Evolutionary conservation across 92 coral and sea anemone genomes (phyloP).

Genomic region (Umimayanthus chanpuru): DNA sequence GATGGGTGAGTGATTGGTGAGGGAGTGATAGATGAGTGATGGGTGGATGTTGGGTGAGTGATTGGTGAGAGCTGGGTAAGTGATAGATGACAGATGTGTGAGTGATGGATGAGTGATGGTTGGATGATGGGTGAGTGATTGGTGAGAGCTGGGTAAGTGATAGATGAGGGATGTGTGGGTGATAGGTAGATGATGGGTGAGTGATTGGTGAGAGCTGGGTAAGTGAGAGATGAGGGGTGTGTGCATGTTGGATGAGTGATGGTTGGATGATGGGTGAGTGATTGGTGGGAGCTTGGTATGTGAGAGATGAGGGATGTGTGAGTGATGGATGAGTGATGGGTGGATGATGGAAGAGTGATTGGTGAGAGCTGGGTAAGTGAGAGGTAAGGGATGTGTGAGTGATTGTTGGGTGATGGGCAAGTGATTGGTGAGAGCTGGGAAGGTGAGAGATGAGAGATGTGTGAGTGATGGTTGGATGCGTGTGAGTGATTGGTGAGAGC

Average conservation of each 20-base stretch:
- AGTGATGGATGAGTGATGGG: background rate
- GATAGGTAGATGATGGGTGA: background rate
- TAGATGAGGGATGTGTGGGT: background rate
- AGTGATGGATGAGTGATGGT: background rate
- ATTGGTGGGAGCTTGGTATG: background rate
- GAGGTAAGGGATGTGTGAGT: slow-evolving; percentile 44
- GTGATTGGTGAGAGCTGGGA: background rate
- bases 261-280: background rate
- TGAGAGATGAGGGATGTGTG: background rate
- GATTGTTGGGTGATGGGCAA: background rate
- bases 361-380: no score
- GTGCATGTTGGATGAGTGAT: background rate
- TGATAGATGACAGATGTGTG: slow-evolving; percentile 46
- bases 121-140: background rate
- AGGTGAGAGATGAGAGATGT: background rate
- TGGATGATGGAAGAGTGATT: no score
- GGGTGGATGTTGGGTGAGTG: background rate
- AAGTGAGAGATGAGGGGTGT: slow-evolving; percentile 42
- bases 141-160: background rate
- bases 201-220: background rate
- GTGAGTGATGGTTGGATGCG: background rate
- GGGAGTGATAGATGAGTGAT: background rate
- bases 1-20: background rate
- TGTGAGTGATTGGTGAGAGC: no score
- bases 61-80: no score